A percentile compares a stretch with the other conserved stretches of the same genome.
These are phyloP conservation scores for Suillia variegata DNA, from an alignment of 2,888 invertebrate species.

Conservation along the genomic window DNA sequence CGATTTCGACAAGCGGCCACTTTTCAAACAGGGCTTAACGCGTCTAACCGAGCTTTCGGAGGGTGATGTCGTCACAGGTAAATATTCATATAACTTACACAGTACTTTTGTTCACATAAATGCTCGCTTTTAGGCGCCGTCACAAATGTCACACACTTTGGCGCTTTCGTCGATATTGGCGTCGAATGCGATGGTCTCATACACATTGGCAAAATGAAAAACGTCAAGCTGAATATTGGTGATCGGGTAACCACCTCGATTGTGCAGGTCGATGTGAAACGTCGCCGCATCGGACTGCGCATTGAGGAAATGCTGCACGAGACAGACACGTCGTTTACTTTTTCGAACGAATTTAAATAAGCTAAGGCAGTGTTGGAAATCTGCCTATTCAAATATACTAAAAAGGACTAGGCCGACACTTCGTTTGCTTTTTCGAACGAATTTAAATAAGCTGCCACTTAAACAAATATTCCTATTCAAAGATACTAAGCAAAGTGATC, in stretches of 20 bases:
- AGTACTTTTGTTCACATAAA: no score
- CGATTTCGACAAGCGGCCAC: conserved; percentile 69
- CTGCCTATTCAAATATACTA: no score
- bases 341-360: conserved; percentile 22
- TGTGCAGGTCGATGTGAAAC: conserved; percentile 65
- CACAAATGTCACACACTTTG: conserved; percentile 86
- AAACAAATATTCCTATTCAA: no score
- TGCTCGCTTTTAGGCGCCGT: no score
- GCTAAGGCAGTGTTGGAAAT: no score
- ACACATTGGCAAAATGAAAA: conserved; percentile 68
- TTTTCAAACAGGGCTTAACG: conserved; percentile 77
- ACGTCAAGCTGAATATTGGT: conserved; percentile 67
- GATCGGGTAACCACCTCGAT: conserved; percentile 74
- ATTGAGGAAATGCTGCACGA: conserved; percentile 56
- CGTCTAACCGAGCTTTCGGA: conserved; percentile 69
- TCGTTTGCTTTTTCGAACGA: no score
- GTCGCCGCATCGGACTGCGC: conserved; percentile 66
- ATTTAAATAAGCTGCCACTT: no score
- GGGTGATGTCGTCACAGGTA: conserved; percentile 70
- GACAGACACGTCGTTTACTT: conserved; percentile 49
- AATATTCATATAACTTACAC: no score
- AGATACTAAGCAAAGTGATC: no score
- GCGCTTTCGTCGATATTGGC: conserved; percentile 88
- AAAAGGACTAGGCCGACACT: no score
- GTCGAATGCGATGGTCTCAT: conserved; percentile 75